These are phyloP conservation scores for Myoxocephalus aenaeus DNA, from an alignment of 2,797 vertebrate species.

Conservation along the genomic window DNA sequence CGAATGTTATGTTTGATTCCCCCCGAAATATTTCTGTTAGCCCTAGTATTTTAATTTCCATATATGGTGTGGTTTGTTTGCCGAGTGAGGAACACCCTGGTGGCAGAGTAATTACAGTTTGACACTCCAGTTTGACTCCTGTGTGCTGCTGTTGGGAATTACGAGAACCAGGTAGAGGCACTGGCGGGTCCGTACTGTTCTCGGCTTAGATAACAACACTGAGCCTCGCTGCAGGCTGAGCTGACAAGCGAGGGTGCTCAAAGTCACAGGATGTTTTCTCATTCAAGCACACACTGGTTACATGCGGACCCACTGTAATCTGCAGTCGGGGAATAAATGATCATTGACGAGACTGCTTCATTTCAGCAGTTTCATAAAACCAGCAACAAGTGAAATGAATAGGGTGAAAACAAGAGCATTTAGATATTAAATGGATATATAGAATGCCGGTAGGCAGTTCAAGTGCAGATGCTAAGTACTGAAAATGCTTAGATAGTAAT, in stretches of 20 bases:
- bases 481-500: neutral
- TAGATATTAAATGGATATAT: neutral
- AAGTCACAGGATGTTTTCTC: neutral
- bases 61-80: neutral
- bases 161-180: neutral
- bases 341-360: neutral
- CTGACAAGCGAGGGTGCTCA: neutral
- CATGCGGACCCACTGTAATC: neutral
- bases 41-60: neutral
- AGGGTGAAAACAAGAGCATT: neutral
- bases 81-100: neutral
- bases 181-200: neutral
- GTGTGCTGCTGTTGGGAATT: neutral
- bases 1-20: neutral
- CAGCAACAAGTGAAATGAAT: neutral
- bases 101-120: neutral
- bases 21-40: neutral
- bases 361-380: neutral
- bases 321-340: neutral
- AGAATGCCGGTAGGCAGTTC: neutral
- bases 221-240: constrained; percentile 7
- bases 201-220: neutral
- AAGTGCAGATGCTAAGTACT: neutral
- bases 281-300: neutral
- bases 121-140: neutral